A percentile compares a stretch with the other conserved stretches of the same genome.
These are phyloP conservation scores for Micromys minutus DNA, from an alignment of 2,113 vertebrate species.

Conservation along the genomic window DNA sequence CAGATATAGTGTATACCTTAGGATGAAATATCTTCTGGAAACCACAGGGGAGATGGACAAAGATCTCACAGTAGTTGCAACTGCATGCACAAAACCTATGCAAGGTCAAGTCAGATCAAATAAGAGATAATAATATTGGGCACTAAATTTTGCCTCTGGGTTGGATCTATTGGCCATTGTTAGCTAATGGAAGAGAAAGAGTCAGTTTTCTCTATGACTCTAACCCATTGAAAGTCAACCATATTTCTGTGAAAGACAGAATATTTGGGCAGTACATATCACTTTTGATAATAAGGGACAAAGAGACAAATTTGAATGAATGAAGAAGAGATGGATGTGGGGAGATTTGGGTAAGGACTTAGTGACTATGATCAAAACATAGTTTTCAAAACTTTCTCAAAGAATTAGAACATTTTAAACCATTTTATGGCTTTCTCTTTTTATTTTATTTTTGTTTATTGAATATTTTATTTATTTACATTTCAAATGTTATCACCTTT, in stretches of 20 bases:
- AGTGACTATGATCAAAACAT: background rate
- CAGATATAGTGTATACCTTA: background rate
- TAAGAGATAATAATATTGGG: background rate
- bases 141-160: background rate
- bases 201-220: background rate
- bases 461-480: no score
- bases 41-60: accelerated
- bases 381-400: background rate
- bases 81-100: background rate
- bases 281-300: background rate
- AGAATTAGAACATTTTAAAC: background rate
- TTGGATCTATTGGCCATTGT: background rate
- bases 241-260: background rate
- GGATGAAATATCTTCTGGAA: background rate
- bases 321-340: background rate
- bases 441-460: no score
- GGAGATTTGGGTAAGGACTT: no score
- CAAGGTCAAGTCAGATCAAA: background rate
- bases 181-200: background rate
- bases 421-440: no score
- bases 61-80: background rate
- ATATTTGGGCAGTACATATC: background rate
- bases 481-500: no score
- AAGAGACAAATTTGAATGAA: background rate
- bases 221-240: background rate